Percentiles rank a stretch among this genome's conserved stretches.
These are phyloP conservation scores for Ophioninae sp. DNA, from an alignment of 2,888 invertebrate genomes.

Conservation along the genomic window DNA sequence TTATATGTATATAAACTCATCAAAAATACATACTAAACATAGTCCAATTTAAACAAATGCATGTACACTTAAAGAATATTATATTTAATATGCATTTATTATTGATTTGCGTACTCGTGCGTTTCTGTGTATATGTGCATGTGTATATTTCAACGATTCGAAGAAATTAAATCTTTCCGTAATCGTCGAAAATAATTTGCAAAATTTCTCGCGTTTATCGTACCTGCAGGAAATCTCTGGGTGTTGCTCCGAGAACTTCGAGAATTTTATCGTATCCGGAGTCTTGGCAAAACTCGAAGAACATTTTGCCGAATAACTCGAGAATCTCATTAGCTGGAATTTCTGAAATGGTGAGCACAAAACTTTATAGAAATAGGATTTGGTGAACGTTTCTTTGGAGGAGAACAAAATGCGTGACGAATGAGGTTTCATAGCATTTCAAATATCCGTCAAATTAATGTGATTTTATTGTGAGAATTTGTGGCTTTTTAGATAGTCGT, in stretches of 20 bases:
- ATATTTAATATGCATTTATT: too few species aligned
- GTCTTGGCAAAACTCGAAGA: slow-evolving; percentile 98
- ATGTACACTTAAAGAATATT: too few species aligned
- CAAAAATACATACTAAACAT: too few species aligned
- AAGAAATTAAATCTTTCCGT: neutral
- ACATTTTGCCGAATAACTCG: slow-evolving; percentile 95
- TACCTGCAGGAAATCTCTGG: slow-evolving; percentile 96
- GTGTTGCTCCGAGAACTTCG: slow-evolving; percentile 96
- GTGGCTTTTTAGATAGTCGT: neutral
- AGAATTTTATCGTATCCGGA: slow-evolving; percentile 98
- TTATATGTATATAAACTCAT: too few species aligned
- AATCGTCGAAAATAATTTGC: neutral
- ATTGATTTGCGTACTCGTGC: neutral
- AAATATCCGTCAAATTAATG: neutral
- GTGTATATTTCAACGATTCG: too few species aligned
- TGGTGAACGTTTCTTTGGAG: neutral
- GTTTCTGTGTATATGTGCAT: neutral
- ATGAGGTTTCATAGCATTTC: neutral
- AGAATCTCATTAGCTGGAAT: slow-evolving; percentile 94
- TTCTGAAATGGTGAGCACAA: slow-evolving; percentile 83
- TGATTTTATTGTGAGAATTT: neutral
- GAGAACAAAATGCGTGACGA: neutral
- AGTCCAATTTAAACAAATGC: too few species aligned
- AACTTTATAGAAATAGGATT: neutral
- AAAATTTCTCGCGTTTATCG: slow-evolving; percentile 36